These are phyloP conservation scores for Habroteleia sp. DNA, from an alignment of 2,888 invertebrate species.

Conservation along the genomic window DNA sequence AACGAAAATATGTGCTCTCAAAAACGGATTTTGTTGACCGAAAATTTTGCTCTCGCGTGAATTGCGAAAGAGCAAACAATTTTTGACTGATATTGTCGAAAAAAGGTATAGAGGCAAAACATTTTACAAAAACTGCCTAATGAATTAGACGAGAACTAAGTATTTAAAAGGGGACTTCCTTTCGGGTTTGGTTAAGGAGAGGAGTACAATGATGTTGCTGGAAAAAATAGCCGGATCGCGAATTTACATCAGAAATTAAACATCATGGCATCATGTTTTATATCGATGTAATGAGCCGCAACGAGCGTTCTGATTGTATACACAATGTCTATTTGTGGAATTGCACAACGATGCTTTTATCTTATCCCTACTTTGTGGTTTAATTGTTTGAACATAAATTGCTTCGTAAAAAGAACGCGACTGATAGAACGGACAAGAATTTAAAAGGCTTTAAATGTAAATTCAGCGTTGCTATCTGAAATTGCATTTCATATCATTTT, in stretches of 20 bases:
- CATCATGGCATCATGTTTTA: slow-evolving; percentile 59
- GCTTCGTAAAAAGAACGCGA: slow-evolving; percentile 44
- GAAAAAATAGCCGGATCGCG: slow-evolving; percentile 4
- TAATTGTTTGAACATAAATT: slow-evolving; percentile 57
- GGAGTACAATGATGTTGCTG: slow-evolving; percentile 12
- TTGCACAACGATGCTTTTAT: slow-evolving; percentile 29
- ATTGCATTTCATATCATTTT: slow-evolving; percentile 13
- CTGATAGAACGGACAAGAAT: slow-evolving; percentile 40
- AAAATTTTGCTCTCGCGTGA: slow-evolving; percentile 12
- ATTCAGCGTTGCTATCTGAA: slow-evolving; percentile 29
- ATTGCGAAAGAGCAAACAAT: slow-evolving; percentile 12
- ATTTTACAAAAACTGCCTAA: too few relatives aligned
- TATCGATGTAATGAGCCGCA: slow-evolving; percentile 57
- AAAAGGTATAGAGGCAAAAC: too few relatives aligned
- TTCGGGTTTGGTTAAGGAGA: too few relatives aligned
- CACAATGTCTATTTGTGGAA: slow-evolving; percentile 56
- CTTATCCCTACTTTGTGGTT: slow-evolving; percentile 50
- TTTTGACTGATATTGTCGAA: slow-evolving; percentile 1
- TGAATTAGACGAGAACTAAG: too few relatives aligned
- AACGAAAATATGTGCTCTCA: slow-evolving; percentile 68
- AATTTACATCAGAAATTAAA: slow-evolving; percentile 39
- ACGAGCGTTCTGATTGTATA: slow-evolving; percentile 51
- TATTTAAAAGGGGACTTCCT: too few relatives aligned
- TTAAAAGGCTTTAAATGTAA: slow-evolving; percentile 44
- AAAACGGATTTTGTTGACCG: slow-evolving; percentile 36